Conservation (phyloP, 2,113 vertebrate species). For the Balaeniceps rex region DNA sequence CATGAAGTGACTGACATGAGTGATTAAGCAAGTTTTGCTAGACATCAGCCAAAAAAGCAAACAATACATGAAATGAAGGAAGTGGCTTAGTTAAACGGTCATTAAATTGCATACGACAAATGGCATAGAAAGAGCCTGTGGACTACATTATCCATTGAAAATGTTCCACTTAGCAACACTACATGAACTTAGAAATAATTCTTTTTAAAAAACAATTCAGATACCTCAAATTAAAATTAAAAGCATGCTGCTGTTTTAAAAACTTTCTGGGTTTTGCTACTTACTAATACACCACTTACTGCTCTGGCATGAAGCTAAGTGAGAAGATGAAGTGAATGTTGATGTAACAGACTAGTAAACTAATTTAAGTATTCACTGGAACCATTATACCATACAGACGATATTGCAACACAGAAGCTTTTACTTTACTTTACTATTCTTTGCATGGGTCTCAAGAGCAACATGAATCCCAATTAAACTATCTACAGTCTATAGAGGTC, state of each 20-base stretch:
- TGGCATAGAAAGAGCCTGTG: slow-evolving; percentile 33
- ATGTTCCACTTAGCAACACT: slow-evolving; percentile 46
- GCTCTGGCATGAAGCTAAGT: slow-evolving; percentile 59
- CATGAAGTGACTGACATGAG: neutral
- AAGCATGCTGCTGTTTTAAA: slow-evolving; percentile 50
- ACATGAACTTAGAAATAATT: slow-evolving; percentile 49
- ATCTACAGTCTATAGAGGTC: slow-evolving; percentile 51
- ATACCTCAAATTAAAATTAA: slow-evolving; percentile 57
- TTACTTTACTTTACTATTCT: slow-evolving; percentile 62
- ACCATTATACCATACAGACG: slow-evolving; percentile 21
- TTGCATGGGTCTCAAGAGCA: slow-evolving; percentile 63
- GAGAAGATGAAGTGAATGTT: slow-evolving; percentile 69
- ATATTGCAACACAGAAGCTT: slow-evolving; percentile 55
- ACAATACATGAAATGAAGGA: slow-evolving; percentile 55
- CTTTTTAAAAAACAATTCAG: slow-evolving; percentile 33
- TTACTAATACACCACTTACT: slow-evolving; percentile 48
- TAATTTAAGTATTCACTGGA: slow-evolving; percentile 67
- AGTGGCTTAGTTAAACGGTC: slow-evolving; percentile 33
- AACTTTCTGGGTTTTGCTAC: slow-evolving; percentile 51
- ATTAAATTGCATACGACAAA: slow-evolving; percentile 56
- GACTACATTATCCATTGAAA: slow-evolving; percentile 51
- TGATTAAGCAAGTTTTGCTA: slow-evolving; percentile 54
- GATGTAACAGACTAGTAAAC: slow-evolving; percentile 66
- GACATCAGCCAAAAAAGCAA: slow-evolving; percentile 61
- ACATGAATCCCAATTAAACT: slow-evolving; percentile 75